Conservation (phyloP, 2,113 vertebrate genomes). For the Chamaetylas fuelleborni region DNA sequence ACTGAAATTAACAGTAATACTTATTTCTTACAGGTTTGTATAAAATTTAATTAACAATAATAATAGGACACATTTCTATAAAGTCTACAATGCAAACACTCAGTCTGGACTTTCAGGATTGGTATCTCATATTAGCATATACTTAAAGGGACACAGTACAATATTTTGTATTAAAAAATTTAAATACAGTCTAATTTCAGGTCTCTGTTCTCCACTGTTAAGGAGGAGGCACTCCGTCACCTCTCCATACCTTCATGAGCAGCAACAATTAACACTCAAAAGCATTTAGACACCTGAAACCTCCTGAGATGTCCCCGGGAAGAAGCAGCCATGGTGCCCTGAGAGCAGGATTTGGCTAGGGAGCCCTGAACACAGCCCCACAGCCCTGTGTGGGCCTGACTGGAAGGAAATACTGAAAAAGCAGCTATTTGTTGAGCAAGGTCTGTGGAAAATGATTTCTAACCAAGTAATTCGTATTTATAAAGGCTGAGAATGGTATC, state of each 20-base stretch:
- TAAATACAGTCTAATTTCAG: not conserved
- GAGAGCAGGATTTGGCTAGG: not conserved
- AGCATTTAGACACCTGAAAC: not conserved
- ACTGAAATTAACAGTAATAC: not conserved
- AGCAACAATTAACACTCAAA: not conserved
- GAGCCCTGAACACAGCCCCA: too few relatives aligned
- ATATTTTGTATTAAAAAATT: not conserved
- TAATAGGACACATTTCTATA: not conserved
- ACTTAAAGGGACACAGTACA: not conserved
- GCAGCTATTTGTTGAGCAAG: not conserved
- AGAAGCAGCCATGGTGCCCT: rapidly evolving
- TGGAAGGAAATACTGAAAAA: not conserved
- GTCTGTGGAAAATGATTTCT: not conserved
- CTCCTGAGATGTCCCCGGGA: rapidly evolving
- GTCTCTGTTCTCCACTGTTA: not conserved
- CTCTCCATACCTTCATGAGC: not conserved
- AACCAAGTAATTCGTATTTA: not conserved
- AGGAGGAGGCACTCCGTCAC: not conserved
- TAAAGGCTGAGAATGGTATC: not conserved
- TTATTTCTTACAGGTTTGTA: too few relatives aligned
- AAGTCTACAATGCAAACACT: not conserved
- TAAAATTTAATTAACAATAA: too few relatives aligned
- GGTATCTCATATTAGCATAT: not conserved
- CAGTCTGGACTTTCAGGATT: not conserved
- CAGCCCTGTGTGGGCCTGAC: rapidly evolving